Base-by-base conservation (phyloP, 2,888 invertebrate genomes). In the Torymus texanus region DNA sequence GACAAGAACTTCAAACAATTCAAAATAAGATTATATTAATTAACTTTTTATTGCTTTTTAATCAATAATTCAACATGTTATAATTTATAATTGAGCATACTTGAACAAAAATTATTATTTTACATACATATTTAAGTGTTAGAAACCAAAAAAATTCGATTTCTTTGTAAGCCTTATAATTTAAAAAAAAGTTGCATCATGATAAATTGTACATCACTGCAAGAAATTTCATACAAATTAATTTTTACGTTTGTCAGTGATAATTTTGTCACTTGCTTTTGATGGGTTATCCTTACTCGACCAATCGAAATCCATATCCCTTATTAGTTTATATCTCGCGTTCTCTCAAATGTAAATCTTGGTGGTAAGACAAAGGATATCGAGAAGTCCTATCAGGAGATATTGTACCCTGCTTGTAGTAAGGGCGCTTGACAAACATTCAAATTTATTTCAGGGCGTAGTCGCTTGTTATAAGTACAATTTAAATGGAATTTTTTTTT, bases 341-440 rank as follows among this genome's bases (percentile, higher is more conserved):
- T 87, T 86, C 87, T 84, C 84, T 67, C 29, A 70, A 12, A 62
- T 79, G 58, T 75, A 53, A 72, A 82, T 80, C 74, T 75, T 65
- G 29, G 61, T 56, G 55, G 53, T 41, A 58, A 66, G 66, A 66
- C 56, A 53, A 66, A 71, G 80, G 83, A 81, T 85, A 84, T 84
- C 82, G 76, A 80, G 81, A 68, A 82, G 77, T 83, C 82, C 82
- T 83, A 85, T 85, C 85, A 80, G 78, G 82, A 78, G 84, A 84
- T 85, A 84, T 84, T 85, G 79, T 72, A 79, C 80, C 79, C 80
- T 82, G 83, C 80, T 82, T 84, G 88, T 88, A 89, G 88, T 89
- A 89, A 89, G 88, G 84, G 84, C 82, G 67, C 70, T 74, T 85
- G 88, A 84, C 84, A 88, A 87, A 88, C 89, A 88, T 88, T 88